phyloP scores from a whole-genome alignment of 2,888 invertebrate species.

The Ichneumoninae sp. region DNA sequence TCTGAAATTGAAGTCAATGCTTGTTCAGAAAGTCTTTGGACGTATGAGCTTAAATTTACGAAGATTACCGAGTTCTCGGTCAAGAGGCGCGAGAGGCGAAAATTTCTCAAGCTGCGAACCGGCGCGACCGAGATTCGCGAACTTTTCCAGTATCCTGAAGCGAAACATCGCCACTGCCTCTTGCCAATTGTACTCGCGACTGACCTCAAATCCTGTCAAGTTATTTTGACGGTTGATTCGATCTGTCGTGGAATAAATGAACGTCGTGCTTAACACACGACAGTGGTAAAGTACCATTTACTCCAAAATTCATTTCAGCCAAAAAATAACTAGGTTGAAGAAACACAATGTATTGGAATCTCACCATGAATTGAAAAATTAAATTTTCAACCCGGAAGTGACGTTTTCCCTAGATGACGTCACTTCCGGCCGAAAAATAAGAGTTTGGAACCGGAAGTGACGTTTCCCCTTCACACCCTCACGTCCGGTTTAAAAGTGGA shows the following conservation, averaged over 20 bases:
- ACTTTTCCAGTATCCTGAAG: constrained; percentile 53
- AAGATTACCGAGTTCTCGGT: constrained; percentile 39
- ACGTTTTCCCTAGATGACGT: too few relatives aligned
- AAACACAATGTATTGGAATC: too few relatives aligned
- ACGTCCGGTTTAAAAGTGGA: too few relatives aligned
- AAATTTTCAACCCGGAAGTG: too few relatives aligned
- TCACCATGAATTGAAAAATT: too few relatives aligned
- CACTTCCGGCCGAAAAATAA: too few relatives aligned
- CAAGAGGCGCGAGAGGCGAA: constrained; percentile 28
- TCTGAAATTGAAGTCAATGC: constrained; percentile 9
- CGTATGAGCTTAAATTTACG: not conserved
- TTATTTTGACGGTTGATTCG: constrained; percentile 25
- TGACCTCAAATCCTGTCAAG: constrained; percentile 38
- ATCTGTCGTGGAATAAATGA: constrained; percentile 47
- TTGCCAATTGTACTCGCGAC: not conserved
- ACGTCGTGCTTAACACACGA: not conserved
- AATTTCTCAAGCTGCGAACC: constrained; percentile 30
- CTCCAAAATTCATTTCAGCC: too few relatives aligned
- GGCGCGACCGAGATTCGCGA: constrained; percentile 23
- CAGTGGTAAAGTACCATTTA: not conserved
- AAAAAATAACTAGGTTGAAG: too few relatives aligned
- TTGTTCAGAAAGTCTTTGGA: not conserved
- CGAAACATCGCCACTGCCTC: constrained; percentile 48
- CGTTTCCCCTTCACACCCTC: too few relatives aligned
- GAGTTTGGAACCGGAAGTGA: too few relatives aligned